Percentiles rank a stretch among this genome's conserved stretches.
These are phyloP conservation scores for Zosterops pallidus DNA, from an alignment of 2,113 vertebrate genomes.

Conservation along the genomic window DNA sequence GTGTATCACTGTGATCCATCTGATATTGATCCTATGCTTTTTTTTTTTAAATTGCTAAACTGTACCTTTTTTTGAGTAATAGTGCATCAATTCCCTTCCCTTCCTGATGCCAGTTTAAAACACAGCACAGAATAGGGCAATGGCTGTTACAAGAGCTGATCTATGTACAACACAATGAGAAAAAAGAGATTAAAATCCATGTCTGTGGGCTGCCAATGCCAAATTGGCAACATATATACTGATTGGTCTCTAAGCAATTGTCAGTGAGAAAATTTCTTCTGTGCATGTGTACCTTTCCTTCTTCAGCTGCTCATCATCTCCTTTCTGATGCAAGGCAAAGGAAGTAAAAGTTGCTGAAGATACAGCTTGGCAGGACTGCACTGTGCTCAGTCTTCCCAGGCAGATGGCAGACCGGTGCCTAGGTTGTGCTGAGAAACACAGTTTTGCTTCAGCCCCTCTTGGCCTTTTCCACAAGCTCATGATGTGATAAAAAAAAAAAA, in stretches of 20 bases:
- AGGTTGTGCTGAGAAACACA: background rate
- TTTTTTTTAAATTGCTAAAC: background rate
- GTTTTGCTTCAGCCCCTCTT: background rate
- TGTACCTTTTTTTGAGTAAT: background rate
- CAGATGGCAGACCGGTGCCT: background rate
- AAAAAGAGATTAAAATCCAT: background rate
- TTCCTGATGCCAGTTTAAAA: background rate
- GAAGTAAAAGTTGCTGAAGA: background rate
- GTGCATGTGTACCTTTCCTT: background rate
- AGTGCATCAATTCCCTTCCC: background rate
- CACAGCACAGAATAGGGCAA: background rate
- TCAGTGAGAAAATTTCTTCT: background rate
- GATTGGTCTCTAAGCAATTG: background rate
- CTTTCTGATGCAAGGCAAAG: background rate
- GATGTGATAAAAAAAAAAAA: background rate
- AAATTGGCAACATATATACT: background rate
- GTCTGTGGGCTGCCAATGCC: background rate
- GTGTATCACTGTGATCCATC: background rate
- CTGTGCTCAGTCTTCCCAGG: background rate
- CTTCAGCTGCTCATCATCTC: background rate
- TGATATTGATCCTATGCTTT: background rate
- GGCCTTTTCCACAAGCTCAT: background rate
- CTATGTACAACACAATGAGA: background rate
- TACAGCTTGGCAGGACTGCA: background rate
- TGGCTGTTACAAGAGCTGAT: background rate